These are phyloP conservation scores for Nemapogon koenigi DNA, from an alignment of 2,888 invertebrate species.

Conservation along the genomic window DNA sequence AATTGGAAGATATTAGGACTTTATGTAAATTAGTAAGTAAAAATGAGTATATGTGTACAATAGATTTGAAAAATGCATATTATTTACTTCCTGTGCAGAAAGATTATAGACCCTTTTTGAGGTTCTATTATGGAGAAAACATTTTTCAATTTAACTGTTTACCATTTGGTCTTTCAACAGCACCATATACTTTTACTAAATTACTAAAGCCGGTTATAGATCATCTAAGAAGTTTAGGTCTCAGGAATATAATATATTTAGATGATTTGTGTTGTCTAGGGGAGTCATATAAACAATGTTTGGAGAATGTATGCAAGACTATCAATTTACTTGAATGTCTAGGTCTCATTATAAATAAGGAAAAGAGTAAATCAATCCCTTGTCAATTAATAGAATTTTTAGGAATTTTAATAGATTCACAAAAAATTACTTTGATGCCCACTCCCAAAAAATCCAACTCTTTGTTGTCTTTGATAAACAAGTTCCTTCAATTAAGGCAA, in stretches of 20 bases:
- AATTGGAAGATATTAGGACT: constrained; percentile 10
- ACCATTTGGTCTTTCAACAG: constrained; percentile 2
- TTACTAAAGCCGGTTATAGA: not conserved
- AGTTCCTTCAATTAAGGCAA: not conserved
- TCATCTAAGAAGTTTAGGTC: too few species aligned
- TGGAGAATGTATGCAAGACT: not conserved
- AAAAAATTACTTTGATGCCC: not conserved
- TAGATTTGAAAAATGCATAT: constrained; percentile 1
- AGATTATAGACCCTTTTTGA: constrained; percentile 8
- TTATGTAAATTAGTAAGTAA: constrained; percentile 7
- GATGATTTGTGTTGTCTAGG: constrained; percentile 1
- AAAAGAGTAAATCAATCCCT: not conserved
- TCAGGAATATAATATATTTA: too few species aligned
- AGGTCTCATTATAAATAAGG: constrained; percentile 4
- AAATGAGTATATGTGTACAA: not conserved
- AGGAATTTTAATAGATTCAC: constrained; percentile 1
- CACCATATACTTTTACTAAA: constrained; percentile 2
- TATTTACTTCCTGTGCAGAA: not conserved
- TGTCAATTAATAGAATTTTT: constrained; percentile 1
- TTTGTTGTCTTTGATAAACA: not conserved
- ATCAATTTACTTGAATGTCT: not conserved
- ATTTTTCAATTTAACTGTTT: constrained; percentile 10
- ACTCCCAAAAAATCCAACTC: not conserved
- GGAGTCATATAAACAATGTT: not conserved
- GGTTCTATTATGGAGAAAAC: constrained; percentile 5